phyloP scores from a whole-genome alignment of 2,888 invertebrate species.

The Coelopa pilipes region DNA sequence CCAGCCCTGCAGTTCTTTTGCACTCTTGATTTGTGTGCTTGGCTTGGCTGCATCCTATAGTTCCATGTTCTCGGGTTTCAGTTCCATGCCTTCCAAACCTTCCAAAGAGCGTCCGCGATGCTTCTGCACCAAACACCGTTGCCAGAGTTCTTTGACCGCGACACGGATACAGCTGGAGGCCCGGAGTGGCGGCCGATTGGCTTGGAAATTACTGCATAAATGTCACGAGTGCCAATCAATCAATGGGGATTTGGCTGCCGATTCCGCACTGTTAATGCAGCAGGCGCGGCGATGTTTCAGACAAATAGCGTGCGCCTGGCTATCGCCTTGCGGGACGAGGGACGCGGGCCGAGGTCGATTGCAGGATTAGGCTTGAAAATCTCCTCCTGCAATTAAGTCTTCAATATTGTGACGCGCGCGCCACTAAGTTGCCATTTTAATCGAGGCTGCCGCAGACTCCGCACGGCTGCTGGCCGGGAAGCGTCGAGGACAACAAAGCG shows the following conservation, averaged over 20 bases:
- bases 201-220: background rate
- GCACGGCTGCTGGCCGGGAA: background rate
- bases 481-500: background rate
- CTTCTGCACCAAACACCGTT: no score
- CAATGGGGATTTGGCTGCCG: slow-evolving; percentile 7
- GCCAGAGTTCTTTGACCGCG: no score
- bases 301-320: background rate
- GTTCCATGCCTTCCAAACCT: no score
- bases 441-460: slow-evolving; percentile 4
- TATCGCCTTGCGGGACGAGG: background rate
- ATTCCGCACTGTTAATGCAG: slow-evolving; percentile 15
- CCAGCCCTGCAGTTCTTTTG: no score
- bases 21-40: no score
- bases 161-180: no score
- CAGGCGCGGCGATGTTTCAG: background rate
- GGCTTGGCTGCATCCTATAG: no score
- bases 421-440: slow-evolving; percentile 35
- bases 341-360: no score
- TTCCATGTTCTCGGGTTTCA: no score
- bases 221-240: slow-evolving; percentile 20
- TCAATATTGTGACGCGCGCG: slow-evolving; percentile 36
- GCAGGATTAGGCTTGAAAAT: slow-evolving; percentile 12
- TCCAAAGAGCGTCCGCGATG: no score
- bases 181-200: background rate
- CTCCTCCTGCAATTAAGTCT: slow-evolving; percentile 34